phyloP scores from a whole-genome alignment of 2,888 invertebrate genomes.

The Drosophila bunnanda region DNA sequence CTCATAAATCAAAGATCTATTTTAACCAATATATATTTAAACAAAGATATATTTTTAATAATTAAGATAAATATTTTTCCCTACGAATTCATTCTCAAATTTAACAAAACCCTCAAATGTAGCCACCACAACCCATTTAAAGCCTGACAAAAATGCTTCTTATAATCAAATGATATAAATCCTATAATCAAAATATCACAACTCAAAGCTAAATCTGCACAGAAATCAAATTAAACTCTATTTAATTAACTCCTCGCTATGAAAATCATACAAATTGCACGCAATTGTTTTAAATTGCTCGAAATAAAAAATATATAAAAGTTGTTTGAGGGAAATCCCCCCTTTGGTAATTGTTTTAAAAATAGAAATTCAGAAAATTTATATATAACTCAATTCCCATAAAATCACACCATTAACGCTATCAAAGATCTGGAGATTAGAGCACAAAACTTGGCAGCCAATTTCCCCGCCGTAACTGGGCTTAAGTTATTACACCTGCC shows the following conservation, averaged over 20 bases:
- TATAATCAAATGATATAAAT: background rate
- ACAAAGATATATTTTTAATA: too few relatives aligned
- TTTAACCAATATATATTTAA: too few relatives aligned
- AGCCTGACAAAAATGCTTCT: background rate
- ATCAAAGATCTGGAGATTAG: conserved; percentile 21
- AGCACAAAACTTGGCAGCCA: conserved; percentile 15
- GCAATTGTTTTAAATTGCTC: conserved; percentile 1
- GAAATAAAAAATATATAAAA: background rate
- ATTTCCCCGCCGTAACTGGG: conserved; percentile 7
- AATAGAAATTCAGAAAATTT: background rate
- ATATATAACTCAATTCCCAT: conserved; percentile 18
- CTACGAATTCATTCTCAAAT: too few relatives aligned
- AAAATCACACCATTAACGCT: conserved; percentile 17
- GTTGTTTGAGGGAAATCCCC: background rate
- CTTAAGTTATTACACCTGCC: conserved; percentile 29
- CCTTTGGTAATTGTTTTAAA: conserved; percentile 8
- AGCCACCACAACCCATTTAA: background rate
- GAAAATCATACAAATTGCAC: background rate
- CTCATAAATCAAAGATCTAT: too few relatives aligned
- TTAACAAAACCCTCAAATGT: background rate
- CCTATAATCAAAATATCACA: too few relatives aligned
- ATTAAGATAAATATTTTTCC: too few relatives aligned
- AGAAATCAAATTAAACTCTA: background rate
- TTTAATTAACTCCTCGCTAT: background rate
- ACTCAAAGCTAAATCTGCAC: background rate